Evolutionary conservation across 2,113 vertebrate species (phyloP).

Genomic region (Cebus imitator): DNA sequence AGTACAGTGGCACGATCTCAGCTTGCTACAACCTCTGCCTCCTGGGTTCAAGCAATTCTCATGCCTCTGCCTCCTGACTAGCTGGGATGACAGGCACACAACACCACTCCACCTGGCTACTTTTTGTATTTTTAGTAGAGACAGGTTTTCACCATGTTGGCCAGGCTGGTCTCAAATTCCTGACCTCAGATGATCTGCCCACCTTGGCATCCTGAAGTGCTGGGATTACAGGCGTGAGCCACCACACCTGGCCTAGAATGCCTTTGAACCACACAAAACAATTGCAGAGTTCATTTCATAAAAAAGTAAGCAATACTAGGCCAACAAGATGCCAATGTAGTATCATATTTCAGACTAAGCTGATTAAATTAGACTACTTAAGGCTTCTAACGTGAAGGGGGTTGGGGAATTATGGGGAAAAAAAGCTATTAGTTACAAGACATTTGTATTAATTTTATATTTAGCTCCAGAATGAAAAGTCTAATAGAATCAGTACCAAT

Average conservation of each 20-base stretch:
- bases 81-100: no score
- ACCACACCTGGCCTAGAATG: neutral
- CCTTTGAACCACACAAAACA: neutral
- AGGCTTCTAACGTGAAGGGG: neutral
- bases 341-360: conserved; percentile 31
- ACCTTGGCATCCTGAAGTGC: no score
- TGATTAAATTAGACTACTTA: conserved; percentile 36
- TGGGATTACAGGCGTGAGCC: no score
- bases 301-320: neutral
- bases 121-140: no score
- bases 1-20: no score
- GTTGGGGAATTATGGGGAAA: neutral
- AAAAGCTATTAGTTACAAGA: neutral
- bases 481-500: neutral
- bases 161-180: no score
- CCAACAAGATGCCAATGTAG: neutral
- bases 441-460: neutral
- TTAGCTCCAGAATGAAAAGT: neutral
- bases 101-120: no score
- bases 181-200: no score
- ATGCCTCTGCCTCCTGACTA: no score
- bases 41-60: no score
- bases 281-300: neutral
- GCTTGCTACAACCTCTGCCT: no score
- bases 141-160: no score